Conservation (phyloP, 2,888 invertebrate genomes). For the Phengaris alcon region DNA sequence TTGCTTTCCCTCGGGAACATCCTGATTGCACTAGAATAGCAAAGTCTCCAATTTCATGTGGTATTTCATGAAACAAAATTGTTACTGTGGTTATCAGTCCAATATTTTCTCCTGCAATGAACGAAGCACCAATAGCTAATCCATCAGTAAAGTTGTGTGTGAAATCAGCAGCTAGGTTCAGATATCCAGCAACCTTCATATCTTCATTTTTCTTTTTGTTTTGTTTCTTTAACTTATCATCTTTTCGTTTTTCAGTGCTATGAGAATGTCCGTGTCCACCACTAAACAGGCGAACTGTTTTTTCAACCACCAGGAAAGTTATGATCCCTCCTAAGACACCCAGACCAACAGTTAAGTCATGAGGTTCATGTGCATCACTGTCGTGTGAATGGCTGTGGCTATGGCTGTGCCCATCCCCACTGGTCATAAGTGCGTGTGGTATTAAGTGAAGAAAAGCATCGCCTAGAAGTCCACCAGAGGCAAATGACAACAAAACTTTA, state of each 20-base stretch:
- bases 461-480: constrained; percentile 96
- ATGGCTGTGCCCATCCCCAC: constrained; percentile 67
- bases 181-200: constrained; percentile 85
- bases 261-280: constrained; percentile 90
- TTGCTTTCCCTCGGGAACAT: constrained; percentile 95
- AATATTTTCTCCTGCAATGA: constrained; percentile 92
- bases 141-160: constrained; percentile 99
- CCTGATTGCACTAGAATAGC: constrained; percentile 99
- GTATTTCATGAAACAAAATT: constrained; percentile 98
- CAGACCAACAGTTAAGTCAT: constrained; percentile 94
- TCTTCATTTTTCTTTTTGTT: constrained; percentile 65
- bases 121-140: constrained; percentile 98
- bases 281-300: constrained; percentile 92
- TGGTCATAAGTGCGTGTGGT: constrained; percentile 89
- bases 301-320: constrained; percentile 95
- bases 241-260: constrained; percentile 64
- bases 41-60: constrained; percentile 99
- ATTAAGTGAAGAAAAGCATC: constrained; percentile 99
- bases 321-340: constrained; percentile 97
- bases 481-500: constrained; percentile 94
- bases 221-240: constrained; percentile 63
- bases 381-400: constrained; percentile 78
- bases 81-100: constrained; percentile 96
- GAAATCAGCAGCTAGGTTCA: constrained; percentile 98
- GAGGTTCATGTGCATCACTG: constrained; percentile 72